A percentile compares a stretch with the other conserved stretches of the same genome.
These are phyloP conservation scores for Sinodicranocentrus sp. DNA, from an alignment of 2,888 invertebrate genomes.

Conservation along the genomic window DNA sequence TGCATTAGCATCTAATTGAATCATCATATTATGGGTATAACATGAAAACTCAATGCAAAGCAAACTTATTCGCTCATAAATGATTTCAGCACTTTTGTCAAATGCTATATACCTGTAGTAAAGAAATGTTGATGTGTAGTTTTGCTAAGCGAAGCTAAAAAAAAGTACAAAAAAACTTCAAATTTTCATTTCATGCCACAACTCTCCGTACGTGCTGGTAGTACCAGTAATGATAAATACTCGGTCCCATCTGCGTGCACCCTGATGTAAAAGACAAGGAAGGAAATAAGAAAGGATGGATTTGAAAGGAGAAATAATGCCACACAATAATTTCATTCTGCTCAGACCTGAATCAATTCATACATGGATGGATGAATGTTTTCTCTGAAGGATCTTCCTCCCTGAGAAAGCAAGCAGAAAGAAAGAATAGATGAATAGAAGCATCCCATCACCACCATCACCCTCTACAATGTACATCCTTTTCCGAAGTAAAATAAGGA, in stretches of 20 bases:
- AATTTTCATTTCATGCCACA: too few species aligned
- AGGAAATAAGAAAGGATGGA: conserved; percentile 20
- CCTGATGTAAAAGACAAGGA: conserved; percentile 47
- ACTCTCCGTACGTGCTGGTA: too few species aligned
- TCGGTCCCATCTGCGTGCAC: conserved; percentile 45
- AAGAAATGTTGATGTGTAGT: too few species aligned
- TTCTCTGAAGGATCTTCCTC: conserved; percentile 55
- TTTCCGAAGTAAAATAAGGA: conserved; percentile 39
- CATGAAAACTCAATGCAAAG: background rate
- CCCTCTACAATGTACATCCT: background rate
- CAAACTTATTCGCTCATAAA: too few species aligned
- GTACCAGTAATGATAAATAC: conserved; percentile 45
- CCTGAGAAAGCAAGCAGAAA: conserved; percentile 23
- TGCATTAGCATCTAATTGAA: too few species aligned
- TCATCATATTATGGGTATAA: conserved; percentile 36
- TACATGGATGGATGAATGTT: conserved; percentile 65
- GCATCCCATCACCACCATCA: conserved; percentile 25
- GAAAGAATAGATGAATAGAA: conserved; percentile 49
- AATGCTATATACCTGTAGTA: too few species aligned
- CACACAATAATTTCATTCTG: conserved; percentile 75
- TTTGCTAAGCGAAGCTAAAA: too few species aligned
- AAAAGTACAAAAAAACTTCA: too few species aligned
- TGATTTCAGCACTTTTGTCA: too few species aligned
- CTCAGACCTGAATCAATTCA: conserved; percentile 75
- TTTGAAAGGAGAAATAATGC: conserved; percentile 34